Conservation (phyloP, 2,113 vertebrate species). For the Hyla sarda region DNA sequence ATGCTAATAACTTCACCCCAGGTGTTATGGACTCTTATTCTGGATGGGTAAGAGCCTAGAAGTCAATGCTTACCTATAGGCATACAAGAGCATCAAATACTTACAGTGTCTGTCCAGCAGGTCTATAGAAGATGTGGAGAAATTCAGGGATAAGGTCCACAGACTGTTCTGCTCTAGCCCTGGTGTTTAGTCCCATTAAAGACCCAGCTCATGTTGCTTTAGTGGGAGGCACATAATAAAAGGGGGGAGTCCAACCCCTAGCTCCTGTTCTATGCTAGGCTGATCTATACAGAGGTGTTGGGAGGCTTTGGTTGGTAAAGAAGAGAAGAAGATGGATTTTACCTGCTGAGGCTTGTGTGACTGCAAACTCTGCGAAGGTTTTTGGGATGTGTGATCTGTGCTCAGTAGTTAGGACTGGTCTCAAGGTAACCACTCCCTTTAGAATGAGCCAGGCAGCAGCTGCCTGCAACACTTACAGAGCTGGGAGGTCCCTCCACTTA, state of each 20-base stretch:
- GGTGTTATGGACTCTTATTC: not conserved
- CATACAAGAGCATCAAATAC: not conserved
- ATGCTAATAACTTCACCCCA: not conserved
- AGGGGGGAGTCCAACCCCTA: slow-evolving; percentile 3
- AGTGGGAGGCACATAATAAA: slow-evolving; percentile 43
- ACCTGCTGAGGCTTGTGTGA: slow-evolving; percentile 45
- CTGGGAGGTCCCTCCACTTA: slow-evolving; percentile 19
- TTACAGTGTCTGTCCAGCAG: slow-evolving; percentile 22
- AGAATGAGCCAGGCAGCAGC: slow-evolving; percentile 34
- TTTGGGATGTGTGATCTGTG: slow-evolving; percentile 41
- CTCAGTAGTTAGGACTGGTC: slow-evolving; percentile 38
- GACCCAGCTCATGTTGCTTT: slow-evolving; percentile 47
- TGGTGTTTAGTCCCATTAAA: slow-evolving; percentile 50
- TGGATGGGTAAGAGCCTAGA: not conserved
- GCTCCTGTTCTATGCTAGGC: slow-evolving; percentile 1
- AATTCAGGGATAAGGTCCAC: slow-evolving; percentile 47
- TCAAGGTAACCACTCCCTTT: slow-evolving; percentile 57
- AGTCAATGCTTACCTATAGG: not conserved
- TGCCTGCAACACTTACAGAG: slow-evolving; percentile 42
- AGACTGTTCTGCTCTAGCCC: slow-evolving; percentile 49
- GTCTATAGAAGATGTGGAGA: slow-evolving; percentile 5
- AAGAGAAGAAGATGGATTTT: not conserved
- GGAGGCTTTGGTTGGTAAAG: not conserved
- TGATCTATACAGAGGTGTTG: not conserved
- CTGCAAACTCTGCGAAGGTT: slow-evolving; percentile 18